phyloP scores from a whole-genome alignment of 2,113 vertebrate genomes.

The Aptenodytes patagonicus region DNA sequence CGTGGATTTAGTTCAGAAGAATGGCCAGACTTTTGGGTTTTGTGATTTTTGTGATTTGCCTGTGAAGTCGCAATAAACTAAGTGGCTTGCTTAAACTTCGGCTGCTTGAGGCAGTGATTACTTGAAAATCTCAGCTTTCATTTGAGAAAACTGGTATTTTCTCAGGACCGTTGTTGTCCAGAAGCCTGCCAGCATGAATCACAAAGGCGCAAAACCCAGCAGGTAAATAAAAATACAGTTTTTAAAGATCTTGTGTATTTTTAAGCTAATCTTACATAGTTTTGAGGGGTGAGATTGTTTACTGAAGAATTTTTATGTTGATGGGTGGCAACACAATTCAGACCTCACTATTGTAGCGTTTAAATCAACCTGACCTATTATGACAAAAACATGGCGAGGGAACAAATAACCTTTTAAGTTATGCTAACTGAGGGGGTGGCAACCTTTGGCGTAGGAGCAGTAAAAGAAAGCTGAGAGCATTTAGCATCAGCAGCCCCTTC shows the following conservation, averaged over 20 bases:
- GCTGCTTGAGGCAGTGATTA: neutral
- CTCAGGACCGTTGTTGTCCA: neutral
- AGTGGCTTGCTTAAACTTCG: neutral
- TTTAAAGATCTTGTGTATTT: neutral
- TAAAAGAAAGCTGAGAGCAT: neutral
- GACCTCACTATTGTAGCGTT: neutral
- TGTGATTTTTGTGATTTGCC: neutral
- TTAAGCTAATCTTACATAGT: neutral
- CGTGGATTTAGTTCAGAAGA: neutral
- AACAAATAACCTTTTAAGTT: slow-evolving; percentile 6
- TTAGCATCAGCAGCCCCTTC: neutral
- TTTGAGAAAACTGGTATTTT: neutral
- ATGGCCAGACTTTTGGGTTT: neutral
- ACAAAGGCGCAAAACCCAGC: neutral
- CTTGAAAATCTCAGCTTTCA: neutral
- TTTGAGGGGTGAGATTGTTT: neutral
- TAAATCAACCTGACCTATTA: neutral
- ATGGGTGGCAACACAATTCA: neutral
- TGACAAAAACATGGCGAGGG: neutral
- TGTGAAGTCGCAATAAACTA: neutral
- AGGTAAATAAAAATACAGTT: neutral
- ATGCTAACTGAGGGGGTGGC: neutral
- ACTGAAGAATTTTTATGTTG: neutral
- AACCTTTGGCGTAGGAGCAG: neutral
- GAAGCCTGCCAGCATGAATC: neutral